Conservation (phyloP, 53 echinoderm and acorn worm genomes). For the Echinometra lucunter region DNA sequence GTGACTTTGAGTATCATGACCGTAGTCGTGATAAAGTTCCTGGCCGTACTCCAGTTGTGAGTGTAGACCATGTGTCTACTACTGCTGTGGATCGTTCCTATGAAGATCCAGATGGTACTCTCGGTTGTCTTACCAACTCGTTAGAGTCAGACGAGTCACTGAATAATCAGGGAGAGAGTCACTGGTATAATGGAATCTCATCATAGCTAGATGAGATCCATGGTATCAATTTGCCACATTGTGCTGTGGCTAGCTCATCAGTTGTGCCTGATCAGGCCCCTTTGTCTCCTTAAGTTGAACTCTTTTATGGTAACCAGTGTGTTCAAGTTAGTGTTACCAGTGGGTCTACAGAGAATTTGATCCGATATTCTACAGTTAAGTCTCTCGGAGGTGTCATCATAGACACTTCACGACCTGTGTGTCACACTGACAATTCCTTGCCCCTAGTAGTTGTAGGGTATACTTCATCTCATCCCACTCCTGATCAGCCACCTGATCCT, state of each 20-base stretch:
- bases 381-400: not conserved
- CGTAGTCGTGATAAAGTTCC: not conserved
- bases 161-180: not conserved
- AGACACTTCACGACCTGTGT: too few species aligned
- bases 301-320: not conserved
- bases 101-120: not conserved
- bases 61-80: not conserved
- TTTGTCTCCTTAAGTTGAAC: not conserved
- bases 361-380: not conserved
- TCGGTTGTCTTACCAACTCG: not conserved
- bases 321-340: not conserved
- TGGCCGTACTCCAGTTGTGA: not conserved
- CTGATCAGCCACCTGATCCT: not conserved
- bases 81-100: not conserved
- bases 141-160: not conserved
- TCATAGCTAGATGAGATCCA: not conserved
- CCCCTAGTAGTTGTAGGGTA: too few species aligned
- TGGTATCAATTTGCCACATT: not conserved
- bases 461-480: not conserved
- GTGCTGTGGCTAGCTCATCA: not conserved
- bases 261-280: not conserved
- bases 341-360: not conserved
- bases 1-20: not conserved
- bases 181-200: too few species aligned
- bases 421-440: too few species aligned